These are phyloP conservation scores for Drosophila barbarae DNA, from an alignment of 2,888 invertebrate species.

Conservation along the genomic window DNA sequence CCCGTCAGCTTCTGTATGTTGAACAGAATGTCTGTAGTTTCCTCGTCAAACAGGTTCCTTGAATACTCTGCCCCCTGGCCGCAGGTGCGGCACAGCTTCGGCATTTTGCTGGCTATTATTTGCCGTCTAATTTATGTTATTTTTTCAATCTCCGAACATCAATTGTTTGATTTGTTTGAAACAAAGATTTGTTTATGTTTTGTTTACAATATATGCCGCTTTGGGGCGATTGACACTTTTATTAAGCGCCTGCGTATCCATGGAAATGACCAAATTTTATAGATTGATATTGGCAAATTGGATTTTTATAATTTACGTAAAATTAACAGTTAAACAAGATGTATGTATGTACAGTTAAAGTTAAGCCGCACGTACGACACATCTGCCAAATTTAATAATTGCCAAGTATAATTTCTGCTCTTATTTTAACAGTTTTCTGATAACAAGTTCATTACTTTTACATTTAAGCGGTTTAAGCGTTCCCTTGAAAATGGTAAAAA, in stretches of 20 bases:
- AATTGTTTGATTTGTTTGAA: background rate
- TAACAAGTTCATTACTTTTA: no score
- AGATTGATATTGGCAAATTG: no score
- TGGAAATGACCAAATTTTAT: background rate
- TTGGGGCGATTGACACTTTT: background rate
- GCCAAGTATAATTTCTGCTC: no score
- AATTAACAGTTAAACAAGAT: no score
- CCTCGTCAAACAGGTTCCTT: slow-evolving; percentile 12
- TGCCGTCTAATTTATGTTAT: background rate
- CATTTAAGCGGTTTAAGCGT: no score
- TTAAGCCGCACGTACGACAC: no score
- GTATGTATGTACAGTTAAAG: no score
- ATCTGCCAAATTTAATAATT: no score
- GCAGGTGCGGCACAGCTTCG: slow-evolving; percentile 28
- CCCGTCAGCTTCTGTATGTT: slow-evolving; percentile 22
- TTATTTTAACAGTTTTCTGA: no score
- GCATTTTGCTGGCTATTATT: background rate
- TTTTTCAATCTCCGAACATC: background rate
- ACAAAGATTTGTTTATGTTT: background rate
- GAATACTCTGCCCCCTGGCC: slow-evolving; percentile 18
- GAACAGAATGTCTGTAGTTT: slow-evolving; percentile 1
- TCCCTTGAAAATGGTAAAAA: background rate
- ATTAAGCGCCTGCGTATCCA: background rate
- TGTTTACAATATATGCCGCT: background rate
- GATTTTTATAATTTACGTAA: no score